phyloP scores from a whole-genome alignment of 2,797 vertebrate species.

The Cichlasoma orientale region DNA sequence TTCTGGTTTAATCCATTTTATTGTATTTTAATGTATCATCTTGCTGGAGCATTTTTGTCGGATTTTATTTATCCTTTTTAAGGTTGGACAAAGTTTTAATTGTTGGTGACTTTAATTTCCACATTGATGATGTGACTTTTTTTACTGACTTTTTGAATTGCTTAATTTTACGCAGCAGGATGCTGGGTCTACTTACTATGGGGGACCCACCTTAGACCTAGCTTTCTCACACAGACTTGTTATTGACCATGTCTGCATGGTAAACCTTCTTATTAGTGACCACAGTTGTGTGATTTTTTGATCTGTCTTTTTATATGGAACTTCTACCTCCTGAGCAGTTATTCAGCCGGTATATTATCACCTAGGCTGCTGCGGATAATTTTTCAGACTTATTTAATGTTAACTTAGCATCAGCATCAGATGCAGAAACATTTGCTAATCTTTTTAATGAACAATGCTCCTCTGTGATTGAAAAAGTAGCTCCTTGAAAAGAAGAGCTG shows the following conservation, averaged over 20 bases:
- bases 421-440: neutral
- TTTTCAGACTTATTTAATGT: neutral
- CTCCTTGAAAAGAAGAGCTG: too few species aligned
- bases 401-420: neutral
- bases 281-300: neutral
- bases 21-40: too few species aligned
- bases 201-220: neutral
- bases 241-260: too few species aligned
- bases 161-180: neutral
- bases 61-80: neutral
- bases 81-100: neutral
- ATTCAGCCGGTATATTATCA: neutral
- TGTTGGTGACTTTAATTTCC: neutral
- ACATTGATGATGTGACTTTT: neutral
- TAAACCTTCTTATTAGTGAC: neutral
- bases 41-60: too few species aligned
- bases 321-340: neutral
- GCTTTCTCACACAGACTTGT: neutral
- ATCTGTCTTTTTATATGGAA: accelerated
- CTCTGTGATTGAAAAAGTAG: too few species aligned
- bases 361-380: neutral
- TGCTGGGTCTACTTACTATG: accelerated
- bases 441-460: too few species aligned
- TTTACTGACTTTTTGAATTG: neutral
- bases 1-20: too few species aligned